phyloP scores from a whole-genome alignment of 2,797 vertebrate species.

The Adrianichthys oophorus region DNA sequence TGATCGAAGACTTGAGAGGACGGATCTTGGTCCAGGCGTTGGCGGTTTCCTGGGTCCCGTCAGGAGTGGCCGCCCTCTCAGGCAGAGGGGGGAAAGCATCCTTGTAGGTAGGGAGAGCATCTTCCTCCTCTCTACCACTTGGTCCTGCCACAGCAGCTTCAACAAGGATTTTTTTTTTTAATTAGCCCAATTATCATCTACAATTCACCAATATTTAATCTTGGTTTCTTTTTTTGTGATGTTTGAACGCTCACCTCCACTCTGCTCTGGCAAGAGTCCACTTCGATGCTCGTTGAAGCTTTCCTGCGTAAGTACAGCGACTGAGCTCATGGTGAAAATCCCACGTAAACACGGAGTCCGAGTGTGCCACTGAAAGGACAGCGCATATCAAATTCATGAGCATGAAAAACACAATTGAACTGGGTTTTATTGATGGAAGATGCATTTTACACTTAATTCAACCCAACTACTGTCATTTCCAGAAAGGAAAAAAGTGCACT shows the following conservation, averaged over 20 bases:
- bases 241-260: slow-evolving; percentile 58
- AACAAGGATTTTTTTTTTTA: not conserved
- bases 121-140: slow-evolving; percentile 90
- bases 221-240: not conserved
- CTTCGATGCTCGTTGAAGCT: slow-evolving; percentile 99
- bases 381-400: not conserved
- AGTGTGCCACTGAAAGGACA: slow-evolving; percentile 87
- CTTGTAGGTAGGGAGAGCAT: slow-evolving; percentile 96
- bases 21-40: slow-evolving; percentile 97
- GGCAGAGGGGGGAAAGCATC: slow-evolving; percentile 99
- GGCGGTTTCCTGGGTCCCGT: slow-evolving; percentile 86
- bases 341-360: slow-evolving; percentile 91
- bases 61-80: slow-evolving; percentile 90
- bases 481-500: too few relatives aligned
- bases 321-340: slow-evolving; percentile 98
- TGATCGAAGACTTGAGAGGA: slow-evolving; percentile 97
- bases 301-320: slow-evolving; percentile 99
- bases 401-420: too few relatives aligned
- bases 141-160: slow-evolving; percentile 80
- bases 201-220: not conserved
- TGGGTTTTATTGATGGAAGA: too few relatives aligned
- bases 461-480: too few relatives aligned
- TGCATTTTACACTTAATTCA: too few relatives aligned
- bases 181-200: not conserved
- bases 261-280: slow-evolving; percentile 91